phyloP scores from a whole-genome alignment of 2,797 vertebrate genomes.

The Phyllotis vaccarum region DNA sequence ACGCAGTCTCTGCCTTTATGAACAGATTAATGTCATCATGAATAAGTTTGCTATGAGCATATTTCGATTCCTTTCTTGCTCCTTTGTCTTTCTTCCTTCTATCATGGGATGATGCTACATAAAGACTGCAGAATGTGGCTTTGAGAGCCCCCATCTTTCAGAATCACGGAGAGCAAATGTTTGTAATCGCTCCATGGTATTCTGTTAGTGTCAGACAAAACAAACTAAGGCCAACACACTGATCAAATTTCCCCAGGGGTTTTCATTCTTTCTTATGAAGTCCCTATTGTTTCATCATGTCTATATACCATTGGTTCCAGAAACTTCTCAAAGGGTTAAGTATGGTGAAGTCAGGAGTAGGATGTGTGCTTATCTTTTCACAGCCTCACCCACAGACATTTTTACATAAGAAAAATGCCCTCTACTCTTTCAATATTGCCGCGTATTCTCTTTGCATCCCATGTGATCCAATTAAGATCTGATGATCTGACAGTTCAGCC shows the following conservation, averaged over 20 bases:
- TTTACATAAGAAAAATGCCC: not conserved
- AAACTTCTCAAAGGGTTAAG: not conserved
- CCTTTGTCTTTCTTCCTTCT: not conserved
- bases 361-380: not conserved
- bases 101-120: not conserved
- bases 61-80: not conserved
- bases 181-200: not conserved
- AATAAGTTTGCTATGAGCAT: not conserved
- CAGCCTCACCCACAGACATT: not conserved
- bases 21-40: not conserved
- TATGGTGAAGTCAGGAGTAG: not conserved
- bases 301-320: accelerated
- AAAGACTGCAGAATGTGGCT: not conserved
- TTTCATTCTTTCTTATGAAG: not conserved
- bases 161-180: not conserved
- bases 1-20: not conserved
- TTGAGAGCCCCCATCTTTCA: not conserved
- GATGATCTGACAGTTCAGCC: not conserved
- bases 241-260: not conserved
- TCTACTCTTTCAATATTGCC: not conserved
- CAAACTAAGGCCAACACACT: not conserved
- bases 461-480: not conserved
- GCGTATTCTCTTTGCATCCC: not conserved
- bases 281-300: not conserved
- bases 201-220: not conserved